Percentiles rank a stretch among this genome's conserved stretches.
phyloP scores from a whole-genome alignment of 2,113 vertebrate species.

The Alouatta palliata region DNA sequence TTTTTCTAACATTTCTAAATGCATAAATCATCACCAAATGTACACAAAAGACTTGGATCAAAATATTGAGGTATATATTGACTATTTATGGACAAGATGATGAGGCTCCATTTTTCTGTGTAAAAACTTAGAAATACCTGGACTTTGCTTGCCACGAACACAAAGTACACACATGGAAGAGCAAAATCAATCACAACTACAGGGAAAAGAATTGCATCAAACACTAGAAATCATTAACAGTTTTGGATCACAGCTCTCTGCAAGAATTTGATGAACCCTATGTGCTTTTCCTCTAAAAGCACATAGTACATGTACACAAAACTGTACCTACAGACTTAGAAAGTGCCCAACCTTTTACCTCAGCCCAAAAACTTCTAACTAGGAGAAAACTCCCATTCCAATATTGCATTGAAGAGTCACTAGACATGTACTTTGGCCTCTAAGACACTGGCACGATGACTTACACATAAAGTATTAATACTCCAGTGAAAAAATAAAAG shows the following conservation, averaged over 20 bases:
- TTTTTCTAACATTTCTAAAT: conserved; percentile 9
- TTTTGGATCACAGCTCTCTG: neutral
- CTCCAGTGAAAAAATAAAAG: neutral
- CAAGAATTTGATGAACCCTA: neutral
- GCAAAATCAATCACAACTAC: neutral
- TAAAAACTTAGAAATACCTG: neutral
- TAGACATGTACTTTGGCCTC: neutral
- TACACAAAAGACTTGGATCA: neutral
- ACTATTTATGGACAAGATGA: neutral
- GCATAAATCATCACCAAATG: neutral
- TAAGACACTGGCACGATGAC: neutral
- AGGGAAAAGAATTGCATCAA: neutral
- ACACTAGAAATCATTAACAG: neutral
- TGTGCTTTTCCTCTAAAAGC: neutral
- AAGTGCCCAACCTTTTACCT: neutral
- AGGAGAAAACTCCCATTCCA: neutral
- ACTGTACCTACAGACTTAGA: neutral
- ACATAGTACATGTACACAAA: neutral
- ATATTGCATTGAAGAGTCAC: neutral
- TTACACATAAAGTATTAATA: neutral
- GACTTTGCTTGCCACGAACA: neutral
- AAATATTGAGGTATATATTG: neutral
- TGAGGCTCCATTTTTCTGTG: neutral
- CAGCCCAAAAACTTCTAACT: neutral
- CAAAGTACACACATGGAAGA: neutral